These are phyloP conservation scores for Aporrectodea caliginosa DNA, from an alignment of 1,140 invertebrate genomes.

Conservation along the genomic window DNA sequence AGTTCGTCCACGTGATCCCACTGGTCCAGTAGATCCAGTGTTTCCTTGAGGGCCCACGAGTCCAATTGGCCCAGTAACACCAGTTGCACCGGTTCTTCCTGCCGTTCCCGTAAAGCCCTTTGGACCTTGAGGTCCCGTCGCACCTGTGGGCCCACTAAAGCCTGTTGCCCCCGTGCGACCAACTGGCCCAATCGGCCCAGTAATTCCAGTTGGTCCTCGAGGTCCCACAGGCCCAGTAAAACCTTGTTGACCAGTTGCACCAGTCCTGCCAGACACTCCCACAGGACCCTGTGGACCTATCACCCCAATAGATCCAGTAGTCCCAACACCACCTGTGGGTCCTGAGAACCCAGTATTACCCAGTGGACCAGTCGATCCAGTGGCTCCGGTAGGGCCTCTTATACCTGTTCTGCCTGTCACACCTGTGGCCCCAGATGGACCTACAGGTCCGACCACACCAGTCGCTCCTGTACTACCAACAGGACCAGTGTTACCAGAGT, in stretches of 20 bases:
- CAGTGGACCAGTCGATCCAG: conserved; percentile 19
- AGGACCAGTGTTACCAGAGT: background rate
- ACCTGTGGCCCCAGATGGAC: conserved; percentile 11
- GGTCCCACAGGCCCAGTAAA: conserved; percentile 18
- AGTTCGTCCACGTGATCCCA: background rate
- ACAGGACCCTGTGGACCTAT: conserved; percentile 21
- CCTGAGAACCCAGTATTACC: conserved; percentile 26
- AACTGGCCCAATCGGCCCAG: conserved; percentile 13
- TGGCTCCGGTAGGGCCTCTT: conserved; percentile 13
- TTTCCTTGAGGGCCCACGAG: background rate
- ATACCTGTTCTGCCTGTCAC: conserved; percentile 9
- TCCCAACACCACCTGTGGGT: conserved; percentile 19
- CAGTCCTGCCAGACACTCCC: conserved; percentile 8
- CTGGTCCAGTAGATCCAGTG: background rate
- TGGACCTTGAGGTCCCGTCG: background rate
- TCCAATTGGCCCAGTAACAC: background rate
- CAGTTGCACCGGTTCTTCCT: background rate
- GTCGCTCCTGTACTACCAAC: background rate
- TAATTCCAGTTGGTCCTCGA: conserved; percentile 12
- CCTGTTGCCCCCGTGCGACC: background rate
- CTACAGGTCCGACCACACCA: background rate
- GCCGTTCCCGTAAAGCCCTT: background rate
- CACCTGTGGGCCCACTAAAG: background rate
- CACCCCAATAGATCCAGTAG: conserved; percentile 14
- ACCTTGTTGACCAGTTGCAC: conserved; percentile 16